Base-by-base conservation (phyloP, 2,113 vertebrate genomes). In the Malurus elegans region DNA sequence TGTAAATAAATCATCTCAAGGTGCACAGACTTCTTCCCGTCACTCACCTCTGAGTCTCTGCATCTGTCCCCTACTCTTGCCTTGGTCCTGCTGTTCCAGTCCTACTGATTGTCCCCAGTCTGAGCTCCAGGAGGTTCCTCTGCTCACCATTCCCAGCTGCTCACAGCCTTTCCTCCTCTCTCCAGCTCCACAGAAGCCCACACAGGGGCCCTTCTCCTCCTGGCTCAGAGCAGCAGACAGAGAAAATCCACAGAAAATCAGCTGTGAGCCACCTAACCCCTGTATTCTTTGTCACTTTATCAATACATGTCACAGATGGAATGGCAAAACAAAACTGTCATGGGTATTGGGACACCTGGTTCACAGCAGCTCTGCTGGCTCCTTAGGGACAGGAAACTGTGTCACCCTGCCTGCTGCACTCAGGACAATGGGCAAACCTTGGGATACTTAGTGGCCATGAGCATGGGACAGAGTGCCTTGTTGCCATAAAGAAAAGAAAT, bases 281-380 rank as follows among this genome's bases (percentile, higher is more conserved):
- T 0, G 2, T 13, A 18, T 2, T 15, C 7, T 25, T 32, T 57
- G 42, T 7, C 36, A 28, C 18, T 38, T 4, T 18, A 18, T 25
- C 16, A 23, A 9, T 8, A 4, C 10, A 1, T 2, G 10, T 12
- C 62, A 58, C 21, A 80, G 78, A 14, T 20, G 21, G 36, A 50
- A 62, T 1, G 17, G 8, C 29, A 38, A n/a, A 24, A 47, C 31
- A 50, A 28, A 71, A 18, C 28, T 51, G 8, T 38, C 38, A 9
- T 6, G n/a, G 24, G 45, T 42, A 61, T 20, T 26, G 38, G 36
- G 34, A 26, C 19, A 60, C 36, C 20, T 4, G 14, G 14, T 8
- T 61, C 23, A 28, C 9, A 64, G 50, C 44, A 89, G 34, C 36
- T 69, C 51, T 69, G 45, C 61, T 29, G 40, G 12, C 6, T 48